phyloP scores from a whole-genome alignment of 2,888 invertebrate species.

The Heliothis peltigera region DNA sequence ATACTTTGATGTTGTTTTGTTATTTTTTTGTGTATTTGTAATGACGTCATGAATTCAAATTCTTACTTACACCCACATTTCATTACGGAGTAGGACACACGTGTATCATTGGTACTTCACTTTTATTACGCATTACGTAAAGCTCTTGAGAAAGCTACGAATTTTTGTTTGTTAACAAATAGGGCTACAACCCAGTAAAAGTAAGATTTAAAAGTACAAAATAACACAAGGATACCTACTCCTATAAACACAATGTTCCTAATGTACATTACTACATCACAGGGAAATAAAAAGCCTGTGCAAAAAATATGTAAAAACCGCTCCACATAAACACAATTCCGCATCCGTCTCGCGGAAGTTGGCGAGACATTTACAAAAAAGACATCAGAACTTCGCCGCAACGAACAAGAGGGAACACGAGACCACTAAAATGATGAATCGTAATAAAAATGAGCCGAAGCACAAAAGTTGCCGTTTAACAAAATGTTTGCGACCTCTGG shows the following conservation, averaged over 20 bases:
- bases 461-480: slow-evolving; percentile 37
- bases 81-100: neutral
- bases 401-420: slow-evolving; percentile 8
- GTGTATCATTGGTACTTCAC: neutral
- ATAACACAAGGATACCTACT: too few relatives aligned
- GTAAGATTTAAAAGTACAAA: too few relatives aligned
- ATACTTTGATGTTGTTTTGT: slow-evolving; percentile 67
- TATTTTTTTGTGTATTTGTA: slow-evolving; percentile 13
- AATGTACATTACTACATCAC: too few relatives aligned
- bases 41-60: slow-evolving; percentile 26
- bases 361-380: slow-evolving; percentile 29
- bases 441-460: slow-evolving; percentile 32
- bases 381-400: slow-evolving; percentile 34
- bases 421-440: slow-evolving; percentile 31
- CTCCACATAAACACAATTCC: slow-evolving; percentile 19
- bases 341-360: slow-evolving; percentile 18
- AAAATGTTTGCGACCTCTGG: slow-evolving; percentile 30
- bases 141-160: neutral
- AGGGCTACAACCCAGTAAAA: neutral
- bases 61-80: slow-evolving; percentile 8
- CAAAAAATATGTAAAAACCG: slow-evolving; percentile 10
- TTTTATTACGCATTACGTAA: neutral
- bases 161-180: neutral
- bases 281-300: neutral
- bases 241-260: too few relatives aligned